Evolutionary conservation across 2,797 vertebrate genomes (phyloP).

Genomic region (Trachops cirrhosus): DNA sequence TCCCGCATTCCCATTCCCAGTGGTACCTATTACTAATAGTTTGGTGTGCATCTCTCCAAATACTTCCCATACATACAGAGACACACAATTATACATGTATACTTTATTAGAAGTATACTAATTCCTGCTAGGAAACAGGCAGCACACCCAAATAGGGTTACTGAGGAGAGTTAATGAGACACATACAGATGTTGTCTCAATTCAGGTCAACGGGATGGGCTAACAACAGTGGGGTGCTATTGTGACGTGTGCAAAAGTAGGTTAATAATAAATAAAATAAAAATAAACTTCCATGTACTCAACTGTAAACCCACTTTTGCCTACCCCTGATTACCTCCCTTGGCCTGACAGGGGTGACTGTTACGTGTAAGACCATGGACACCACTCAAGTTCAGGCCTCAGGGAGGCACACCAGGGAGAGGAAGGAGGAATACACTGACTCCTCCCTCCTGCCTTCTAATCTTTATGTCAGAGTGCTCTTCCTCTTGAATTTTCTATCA

Average conservation of each 20-base stretch:
- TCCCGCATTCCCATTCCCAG: not conserved
- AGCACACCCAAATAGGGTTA: not conserved
- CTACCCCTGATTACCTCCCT: not conserved
- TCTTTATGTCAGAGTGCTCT: not conserved
- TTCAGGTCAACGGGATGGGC: not conserved
- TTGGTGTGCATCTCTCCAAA: not conserved
- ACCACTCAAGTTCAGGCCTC: not conserved
- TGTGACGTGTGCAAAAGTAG: not conserved
- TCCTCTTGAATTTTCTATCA: not conserved
- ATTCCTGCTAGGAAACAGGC: not conserved
- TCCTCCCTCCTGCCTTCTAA: not conserved
- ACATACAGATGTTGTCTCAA: not conserved
- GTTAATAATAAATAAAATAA: not conserved
- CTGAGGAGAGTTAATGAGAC: not conserved
- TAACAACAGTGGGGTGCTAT: not conserved
- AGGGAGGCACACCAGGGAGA: not conserved
- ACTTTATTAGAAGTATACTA: not conserved
- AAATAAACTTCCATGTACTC: not conserved
- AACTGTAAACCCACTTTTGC: not conserved
- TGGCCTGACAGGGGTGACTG: not conserved
- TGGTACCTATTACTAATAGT: not conserved
- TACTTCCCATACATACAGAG: not conserved
- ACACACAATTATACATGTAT: not conserved
- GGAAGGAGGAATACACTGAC: not conserved
- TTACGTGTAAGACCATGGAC: not conserved